Percentiles rank a stretch among this genome's conserved stretches.
phyloP scores from a whole-genome alignment of 2,113 vertebrate species.

The Pimephales promelas region DNA sequence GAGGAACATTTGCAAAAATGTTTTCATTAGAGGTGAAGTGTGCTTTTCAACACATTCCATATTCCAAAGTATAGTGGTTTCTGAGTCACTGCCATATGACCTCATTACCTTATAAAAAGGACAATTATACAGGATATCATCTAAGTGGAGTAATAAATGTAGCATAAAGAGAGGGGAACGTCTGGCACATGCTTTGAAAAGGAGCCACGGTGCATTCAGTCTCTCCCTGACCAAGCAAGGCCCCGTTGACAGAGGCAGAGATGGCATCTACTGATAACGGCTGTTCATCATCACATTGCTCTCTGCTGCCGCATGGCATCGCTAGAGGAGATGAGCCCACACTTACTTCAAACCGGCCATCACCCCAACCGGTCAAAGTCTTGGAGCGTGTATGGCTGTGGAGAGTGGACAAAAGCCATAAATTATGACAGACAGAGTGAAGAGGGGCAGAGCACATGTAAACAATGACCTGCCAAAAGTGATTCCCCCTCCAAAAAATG shows the following conservation, averaged over 20 bases:
- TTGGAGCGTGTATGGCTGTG: neutral
- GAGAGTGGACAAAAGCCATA: slow-evolving; percentile 56
- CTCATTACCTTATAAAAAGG: slow-evolving; percentile 58
- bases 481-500: neutral
- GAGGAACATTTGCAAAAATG: slow-evolving; percentile 39
- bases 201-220: slow-evolving; percentile 60
- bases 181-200: slow-evolving; percentile 71
- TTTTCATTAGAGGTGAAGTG: slow-evolving; percentile 59
- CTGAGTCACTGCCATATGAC: slow-evolving; percentile 67
- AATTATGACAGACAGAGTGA: slow-evolving; percentile 61
- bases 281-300: slow-evolving; percentile 74
- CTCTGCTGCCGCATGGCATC: slow-evolving; percentile 44
- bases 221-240: slow-evolving; percentile 68
- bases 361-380: neutral
- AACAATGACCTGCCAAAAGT: slow-evolving; percentile 34
- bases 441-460: slow-evolving; percentile 62
- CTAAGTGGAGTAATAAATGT: slow-evolving; percentile 74
- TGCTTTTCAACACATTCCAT: slow-evolving; percentile 65
- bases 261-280: slow-evolving; percentile 76
- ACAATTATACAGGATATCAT: slow-evolving; percentile 70
- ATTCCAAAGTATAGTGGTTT: slow-evolving; percentile 62
- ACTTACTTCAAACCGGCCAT: slow-evolving; percentile 4
- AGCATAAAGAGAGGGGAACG: slow-evolving; percentile 68
- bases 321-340: neutral
- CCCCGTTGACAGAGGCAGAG: slow-evolving; percentile 73